These are phyloP conservation scores for Pampusana beccarii DNA, from an alignment of 2,113 vertebrate genomes.

Conservation along the genomic window DNA sequence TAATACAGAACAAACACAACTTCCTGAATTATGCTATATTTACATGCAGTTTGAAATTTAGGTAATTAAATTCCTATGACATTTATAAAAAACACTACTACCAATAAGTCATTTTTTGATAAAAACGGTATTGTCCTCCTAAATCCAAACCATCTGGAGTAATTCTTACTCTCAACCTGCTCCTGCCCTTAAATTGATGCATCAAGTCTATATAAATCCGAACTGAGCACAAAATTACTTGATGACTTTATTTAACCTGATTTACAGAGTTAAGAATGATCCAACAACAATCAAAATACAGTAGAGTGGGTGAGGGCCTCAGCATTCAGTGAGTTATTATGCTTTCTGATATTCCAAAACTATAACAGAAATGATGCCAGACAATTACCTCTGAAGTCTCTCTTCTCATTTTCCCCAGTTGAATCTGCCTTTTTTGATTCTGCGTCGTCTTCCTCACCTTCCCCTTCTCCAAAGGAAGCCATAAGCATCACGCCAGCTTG, in stretches of 20 bases:
- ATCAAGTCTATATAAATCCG: background rate
- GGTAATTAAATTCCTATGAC: background rate
- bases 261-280: background rate
- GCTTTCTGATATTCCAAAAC: background rate
- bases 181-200: background rate
- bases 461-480: constrained; percentile 80
- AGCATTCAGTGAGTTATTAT: background rate
- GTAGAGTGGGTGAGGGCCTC: background rate
- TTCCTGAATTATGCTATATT: background rate
- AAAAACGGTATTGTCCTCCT: background rate
- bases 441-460: constrained; percentile 74
- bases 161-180: background rate
- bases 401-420: constrained; percentile 83
- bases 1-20: background rate
- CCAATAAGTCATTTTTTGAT: background rate
- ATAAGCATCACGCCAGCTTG: constrained; percentile 89
- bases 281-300: background rate
- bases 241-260: background rate
- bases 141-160: background rate
- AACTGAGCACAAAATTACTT: background rate
- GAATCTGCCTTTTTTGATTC: constrained; percentile 83
- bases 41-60: background rate
- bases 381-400: constrained; percentile 88
- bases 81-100: background rate
- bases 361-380: background rate